Evolutionary conservation across 2,888 invertebrate species (phyloP).

Genomic region (Galerucella nymphaeae): DNA sequence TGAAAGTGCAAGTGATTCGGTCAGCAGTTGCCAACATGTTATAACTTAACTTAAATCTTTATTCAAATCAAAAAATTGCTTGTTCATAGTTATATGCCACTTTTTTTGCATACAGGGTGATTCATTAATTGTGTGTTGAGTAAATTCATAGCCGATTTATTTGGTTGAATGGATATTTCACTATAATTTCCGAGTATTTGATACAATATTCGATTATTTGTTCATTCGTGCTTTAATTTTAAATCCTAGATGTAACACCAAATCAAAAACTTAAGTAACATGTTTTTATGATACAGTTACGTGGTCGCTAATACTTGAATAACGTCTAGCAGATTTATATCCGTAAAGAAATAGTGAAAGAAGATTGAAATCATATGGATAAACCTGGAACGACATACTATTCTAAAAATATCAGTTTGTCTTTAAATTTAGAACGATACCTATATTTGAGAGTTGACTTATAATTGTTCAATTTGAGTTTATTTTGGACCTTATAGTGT

Average conservation of each 20-base stretch:
- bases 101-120: too few relatives aligned
- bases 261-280: neutral
- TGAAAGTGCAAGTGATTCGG: slow-evolving; percentile 45
- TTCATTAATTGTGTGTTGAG: neutral
- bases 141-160: neutral
- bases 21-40: slow-evolving; percentile 16
- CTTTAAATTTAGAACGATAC: neutral
- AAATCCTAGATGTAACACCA: neutral
- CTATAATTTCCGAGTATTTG: neutral
- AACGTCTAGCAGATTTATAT: too few relatives aligned
- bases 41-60: too few relatives aligned
- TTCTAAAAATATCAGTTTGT: neutral
- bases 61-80: too few relatives aligned
- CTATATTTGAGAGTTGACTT: neutral
- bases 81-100: too few relatives aligned
- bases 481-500: too few relatives aligned
- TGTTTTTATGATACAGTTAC: neutral
- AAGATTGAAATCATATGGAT: too few relatives aligned
- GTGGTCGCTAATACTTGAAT: neutral
- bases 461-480: too few relatives aligned
- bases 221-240: neutral
- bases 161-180: neutral
- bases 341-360: too few relatives aligned
- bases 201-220: neutral
- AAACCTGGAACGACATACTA: neutral